phyloP scores from a whole-genome alignment of 2,113 vertebrate genomes.

The Spilogale gracilis region DNA sequence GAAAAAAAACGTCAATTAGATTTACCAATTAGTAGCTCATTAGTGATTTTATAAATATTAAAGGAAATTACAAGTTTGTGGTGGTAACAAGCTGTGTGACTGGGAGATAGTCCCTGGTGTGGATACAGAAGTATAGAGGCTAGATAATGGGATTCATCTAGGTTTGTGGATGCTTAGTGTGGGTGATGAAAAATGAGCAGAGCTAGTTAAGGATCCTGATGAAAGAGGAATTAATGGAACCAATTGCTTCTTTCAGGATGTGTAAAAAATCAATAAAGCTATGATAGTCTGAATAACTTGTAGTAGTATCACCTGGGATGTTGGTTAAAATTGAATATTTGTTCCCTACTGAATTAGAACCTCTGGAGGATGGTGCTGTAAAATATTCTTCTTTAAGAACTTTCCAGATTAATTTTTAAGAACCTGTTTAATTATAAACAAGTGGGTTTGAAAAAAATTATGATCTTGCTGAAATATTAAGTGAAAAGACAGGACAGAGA shows the following conservation, averaged over 20 bases:
- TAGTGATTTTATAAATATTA: slow-evolving; percentile 59
- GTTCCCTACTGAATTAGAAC: neutral
- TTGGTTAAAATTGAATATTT: slow-evolving; percentile 12
- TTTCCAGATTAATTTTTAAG: slow-evolving; percentile 39
- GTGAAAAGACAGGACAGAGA: neutral
- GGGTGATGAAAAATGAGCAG: neutral
- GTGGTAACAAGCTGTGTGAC: neutral
- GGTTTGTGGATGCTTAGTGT: neutral
- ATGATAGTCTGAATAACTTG: neutral
- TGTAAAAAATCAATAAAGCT: neutral
- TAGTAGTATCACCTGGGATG: neutral
- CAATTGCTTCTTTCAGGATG: neutral
- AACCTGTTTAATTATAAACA: slow-evolving; percentile 29
- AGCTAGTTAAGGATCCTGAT: neutral
- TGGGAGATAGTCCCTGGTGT: neutral
- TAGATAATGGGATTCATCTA: neutral
- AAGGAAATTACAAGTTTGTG: slow-evolving; percentile 57
- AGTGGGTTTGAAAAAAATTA: slow-evolving; percentile 30
- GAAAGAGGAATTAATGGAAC: neutral
- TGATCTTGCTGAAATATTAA: slow-evolving; percentile 39
- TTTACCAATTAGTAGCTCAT: slow-evolving; percentile 51
- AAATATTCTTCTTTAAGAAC: neutral
- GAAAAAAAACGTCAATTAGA: slow-evolving; percentile 51
- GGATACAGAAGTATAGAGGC: neutral
- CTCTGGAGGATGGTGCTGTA: neutral